Evolutionary conservation across 2,888 invertebrate genomes (phyloP), one percentile per base, ranked within the genome.

Genomic region (Leucophenga montana): DNA sequence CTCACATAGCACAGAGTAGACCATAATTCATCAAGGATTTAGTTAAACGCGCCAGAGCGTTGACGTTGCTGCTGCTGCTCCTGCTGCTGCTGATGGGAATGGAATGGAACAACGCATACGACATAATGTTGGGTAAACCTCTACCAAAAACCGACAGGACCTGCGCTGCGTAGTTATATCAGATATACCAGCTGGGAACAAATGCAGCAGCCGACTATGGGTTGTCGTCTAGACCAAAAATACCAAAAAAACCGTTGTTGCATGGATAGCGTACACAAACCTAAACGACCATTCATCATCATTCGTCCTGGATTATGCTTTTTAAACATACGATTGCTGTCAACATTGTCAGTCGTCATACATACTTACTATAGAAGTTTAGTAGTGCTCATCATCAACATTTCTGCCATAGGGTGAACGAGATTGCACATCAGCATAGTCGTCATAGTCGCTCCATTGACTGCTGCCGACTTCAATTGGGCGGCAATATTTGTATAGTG

Each of bases 271-370:
- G 46, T 4, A 62, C 6, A 48, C 46, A 31, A 59, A 16, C 61
- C 61, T 13, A 44, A 50, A 56, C 33, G 59, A 65, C 78, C 84
- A 85, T 85, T 83, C 84, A 85, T 85, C 84, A 85, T 85, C 85
- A 85, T 84, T 84, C 83, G 83, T 82, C 83, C 78, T 77, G 85
- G 84, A 85, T 85, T 85, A 85, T 82, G 85, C 80, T 82, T 80
- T 84, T 84, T 82, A 81, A 85, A 85, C 85, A 85, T 82, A 83
- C 82, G 85, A 85, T 83, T 85, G 82, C 82, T 85, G 85, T 84
- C 82, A 82, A 80, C 81, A 78, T 76, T 78, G 83, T 78, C 83
- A 80, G 83, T 75, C 71, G 74, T 74, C 76, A 77, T 79, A 72
- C 59, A n/a, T 46, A 13, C 46, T n/a, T n/a, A 46, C 50, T 8